phyloP scores from a whole-genome alignment of 2,113 vertebrate genomes.

The Sterrhoptilus dennistouni region DNA sequence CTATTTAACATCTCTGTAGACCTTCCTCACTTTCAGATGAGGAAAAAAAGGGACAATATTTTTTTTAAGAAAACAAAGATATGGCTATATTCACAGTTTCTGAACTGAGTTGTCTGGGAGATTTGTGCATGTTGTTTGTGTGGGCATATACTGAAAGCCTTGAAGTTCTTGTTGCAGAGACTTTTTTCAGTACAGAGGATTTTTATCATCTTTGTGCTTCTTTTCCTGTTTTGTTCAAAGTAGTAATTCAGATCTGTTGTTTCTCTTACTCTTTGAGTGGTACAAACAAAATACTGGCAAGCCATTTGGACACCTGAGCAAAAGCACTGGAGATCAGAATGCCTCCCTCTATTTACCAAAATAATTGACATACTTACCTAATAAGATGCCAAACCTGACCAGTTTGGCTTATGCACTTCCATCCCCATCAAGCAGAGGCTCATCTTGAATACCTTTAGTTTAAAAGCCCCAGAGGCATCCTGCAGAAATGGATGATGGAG shows the following conservation, averaged over 20 bases:
- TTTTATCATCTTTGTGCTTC: background rate
- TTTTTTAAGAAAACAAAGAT: background rate
- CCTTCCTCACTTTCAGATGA: background rate
- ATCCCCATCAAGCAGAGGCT: background rate
- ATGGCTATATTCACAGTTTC: background rate
- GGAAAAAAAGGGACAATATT: background rate
- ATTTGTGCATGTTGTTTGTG: background rate
- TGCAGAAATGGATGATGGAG: background rate
- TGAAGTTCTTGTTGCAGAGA: background rate
- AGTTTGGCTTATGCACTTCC: background rate
- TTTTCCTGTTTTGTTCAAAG: background rate
- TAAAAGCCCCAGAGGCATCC: background rate
- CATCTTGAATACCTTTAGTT: background rate
- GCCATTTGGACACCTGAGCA: background rate
- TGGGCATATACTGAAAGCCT: background rate
- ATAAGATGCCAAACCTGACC: background rate
- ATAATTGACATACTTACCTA: background rate
- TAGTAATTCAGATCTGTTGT: background rate
- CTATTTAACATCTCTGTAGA: background rate
- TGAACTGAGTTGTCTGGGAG: background rate
- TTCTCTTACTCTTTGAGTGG: background rate
- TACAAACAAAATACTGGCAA: background rate
- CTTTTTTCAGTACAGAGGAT: background rate
- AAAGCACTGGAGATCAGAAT: background rate
- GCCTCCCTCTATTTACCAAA: background rate